A percentile compares a stretch with the other conserved stretches of the same genome.
These are phyloP conservation scores for Austrolebias charrua DNA, from an alignment of 2,797 vertebrate genomes.

Conservation along the genomic window DNA sequence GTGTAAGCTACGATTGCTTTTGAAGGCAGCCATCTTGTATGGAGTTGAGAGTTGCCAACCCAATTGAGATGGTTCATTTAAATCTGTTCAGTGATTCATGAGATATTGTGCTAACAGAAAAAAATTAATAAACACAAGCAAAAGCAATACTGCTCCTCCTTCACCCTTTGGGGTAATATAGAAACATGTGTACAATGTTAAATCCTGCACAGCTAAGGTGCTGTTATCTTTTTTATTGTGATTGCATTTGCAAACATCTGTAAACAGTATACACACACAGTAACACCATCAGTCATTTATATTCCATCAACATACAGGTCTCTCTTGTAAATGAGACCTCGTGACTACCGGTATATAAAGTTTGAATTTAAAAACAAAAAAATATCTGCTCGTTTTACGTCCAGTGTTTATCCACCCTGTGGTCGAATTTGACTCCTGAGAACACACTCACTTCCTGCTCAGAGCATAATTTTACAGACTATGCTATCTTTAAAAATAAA, in stretches of 20 bases:
- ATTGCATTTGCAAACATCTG: constrained; percentile 4
- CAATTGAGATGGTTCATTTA: no score
- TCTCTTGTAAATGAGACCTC: no score
- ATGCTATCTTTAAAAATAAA: constrained; percentile 11
- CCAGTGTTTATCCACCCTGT: neutral
- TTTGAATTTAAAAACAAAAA: no score
- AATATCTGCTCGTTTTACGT: neutral
- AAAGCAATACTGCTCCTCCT: no score
- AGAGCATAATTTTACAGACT: neutral
- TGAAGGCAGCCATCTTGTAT: no score
- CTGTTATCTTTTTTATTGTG: neutral
- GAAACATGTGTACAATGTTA: neutral
- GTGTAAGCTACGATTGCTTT: no score
- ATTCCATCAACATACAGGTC: neutral
- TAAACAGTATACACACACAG: neutral
- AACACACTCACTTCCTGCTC: constrained; percentile 11
- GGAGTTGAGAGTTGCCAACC: no score
- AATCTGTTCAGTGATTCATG: no score
- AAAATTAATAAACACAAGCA: no score
- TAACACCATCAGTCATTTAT: neutral
- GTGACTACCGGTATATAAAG: no score
- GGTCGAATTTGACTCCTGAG: neutral
- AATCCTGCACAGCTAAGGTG: neutral
- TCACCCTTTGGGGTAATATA: no score
- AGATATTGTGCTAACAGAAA: no score